Evolutionary conservation across 2,888 invertebrate genomes (phyloP), one percentile per base, ranked within the genome.

Genomic region (Phymatocera aterrima): DNA sequence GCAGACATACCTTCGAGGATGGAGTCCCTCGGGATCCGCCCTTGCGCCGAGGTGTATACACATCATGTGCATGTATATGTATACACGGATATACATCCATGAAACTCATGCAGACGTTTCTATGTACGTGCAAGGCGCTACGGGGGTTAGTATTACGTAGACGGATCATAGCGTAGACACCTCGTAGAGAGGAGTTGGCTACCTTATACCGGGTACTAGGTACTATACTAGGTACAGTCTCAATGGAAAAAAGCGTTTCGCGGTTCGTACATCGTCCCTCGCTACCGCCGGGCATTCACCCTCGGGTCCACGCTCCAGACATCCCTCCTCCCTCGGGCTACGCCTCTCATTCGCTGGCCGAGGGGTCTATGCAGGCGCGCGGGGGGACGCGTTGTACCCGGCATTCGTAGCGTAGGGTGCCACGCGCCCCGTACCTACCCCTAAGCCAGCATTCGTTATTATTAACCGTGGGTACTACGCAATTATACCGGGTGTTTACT

Each of bases 1-100:
- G 83, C 83, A 86, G 87, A 86, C 84, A 81, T 80, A 83, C 84
- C 84, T 84, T 83, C 84, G 84, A 83, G 84, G 85, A 86, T 85
- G 83, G 86, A 85, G 84, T 84, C 84, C 83, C 80, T 81, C 80
- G 80, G 81, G 84, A 82, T 79, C 78, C 81, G 83, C 82, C 82
- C 72, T 79, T 77, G 65, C 80, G 77, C 83, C 82, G 34, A 37
- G 72, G 51, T 51, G 34, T 43, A 34, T 48, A 31, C 43, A 40
- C 28, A 68, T 46, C 34, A 21, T 18, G 64, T 37, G 37, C 64
- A 37, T 61, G 10, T 8, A 37, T 51, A 8, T 15, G 51, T 21
- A 57, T n/a, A n/a, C n/a, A n/a, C n/a, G n/a, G n/a, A 24, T 10
- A 46, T 21, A 57, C 57, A 57, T 28, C 24, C 21, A 43, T 12